phyloP scores from a whole-genome alignment of 1,140 invertebrate species.

The Lordiphosa stackelbergi region DNA sequence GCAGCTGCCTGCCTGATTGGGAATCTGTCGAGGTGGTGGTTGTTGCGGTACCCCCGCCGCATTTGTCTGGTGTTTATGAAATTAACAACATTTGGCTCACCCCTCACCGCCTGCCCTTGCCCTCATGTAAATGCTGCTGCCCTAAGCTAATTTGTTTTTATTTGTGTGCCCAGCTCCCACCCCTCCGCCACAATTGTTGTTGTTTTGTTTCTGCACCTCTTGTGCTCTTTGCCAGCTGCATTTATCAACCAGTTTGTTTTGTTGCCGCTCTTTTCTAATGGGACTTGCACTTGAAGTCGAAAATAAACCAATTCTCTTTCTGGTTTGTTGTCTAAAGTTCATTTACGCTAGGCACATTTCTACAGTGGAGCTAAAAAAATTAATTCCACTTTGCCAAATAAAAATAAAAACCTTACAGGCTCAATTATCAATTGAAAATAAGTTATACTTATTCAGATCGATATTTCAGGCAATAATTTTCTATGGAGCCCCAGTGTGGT shows the following conservation, averaged over 20 bases:
- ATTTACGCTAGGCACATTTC: conserved; percentile 18
- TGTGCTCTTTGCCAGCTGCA: conserved; percentile 22
- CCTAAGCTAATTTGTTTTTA: conserved; percentile 43
- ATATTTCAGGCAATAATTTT: too few relatives aligned
- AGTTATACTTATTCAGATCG: too few relatives aligned
- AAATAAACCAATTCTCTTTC: conserved; percentile 42
- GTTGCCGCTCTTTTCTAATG: conserved; percentile 31
- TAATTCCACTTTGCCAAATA: too few relatives aligned
- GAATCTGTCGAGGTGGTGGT: conserved; percentile 38
- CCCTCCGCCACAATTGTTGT: not conserved
- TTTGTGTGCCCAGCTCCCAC: conserved; percentile 19
- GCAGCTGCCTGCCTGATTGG: conserved; percentile 52
- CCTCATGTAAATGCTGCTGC: conserved; percentile 25
- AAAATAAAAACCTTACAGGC: too few relatives aligned
- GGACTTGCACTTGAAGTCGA: conserved; percentile 58
- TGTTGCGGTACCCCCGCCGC: conserved; percentile 10
- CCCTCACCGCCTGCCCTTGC: conserved; percentile 24
- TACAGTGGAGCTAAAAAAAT: too few relatives aligned
- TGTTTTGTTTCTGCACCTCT: conserved; percentile 31
- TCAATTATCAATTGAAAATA: too few relatives aligned
- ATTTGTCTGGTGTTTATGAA: conserved; percentile 31
- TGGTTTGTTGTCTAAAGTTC: conserved; percentile 32
- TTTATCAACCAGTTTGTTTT: conserved; percentile 55
- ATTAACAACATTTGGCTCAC: conserved; percentile 40
- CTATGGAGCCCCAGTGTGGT: too few relatives aligned